A percentile compares a stretch with the other conserved stretches of the same genome.
phyloP scores from a whole-genome alignment of 2,888 invertebrate species.

The Phlogophora meticulosa region DNA sequence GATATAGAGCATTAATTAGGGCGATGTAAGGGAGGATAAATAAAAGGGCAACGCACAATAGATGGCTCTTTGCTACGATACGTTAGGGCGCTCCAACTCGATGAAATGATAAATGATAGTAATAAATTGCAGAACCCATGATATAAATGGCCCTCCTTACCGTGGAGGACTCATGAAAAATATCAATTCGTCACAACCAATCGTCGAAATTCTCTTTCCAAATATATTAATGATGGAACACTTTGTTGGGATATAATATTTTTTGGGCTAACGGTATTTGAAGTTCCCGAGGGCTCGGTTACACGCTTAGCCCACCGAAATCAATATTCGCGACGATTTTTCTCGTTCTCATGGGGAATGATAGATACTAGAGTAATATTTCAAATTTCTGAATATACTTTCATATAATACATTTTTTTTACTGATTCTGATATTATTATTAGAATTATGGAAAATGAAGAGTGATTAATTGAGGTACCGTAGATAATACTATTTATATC shows the following conservation, averaged over 20 bases:
- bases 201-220: slow-evolving; percentile 70
- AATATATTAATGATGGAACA: slow-evolving; percentile 78
- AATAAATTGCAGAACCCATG: slow-evolving; percentile 84
- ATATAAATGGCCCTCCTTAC: slow-evolving; percentile 83
- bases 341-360: slow-evolving; percentile 46
- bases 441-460: background rate
- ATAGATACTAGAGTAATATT: slow-evolving; percentile 34
- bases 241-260: slow-evolving; percentile 69
- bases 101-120: slow-evolving; percentile 85
- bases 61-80: slow-evolving; percentile 61
- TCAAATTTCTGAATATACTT: background rate
- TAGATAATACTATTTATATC: too few relatives aligned
- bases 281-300: slow-evolving; percentile 65
- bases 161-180: slow-evolving; percentile 83
- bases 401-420: background rate
- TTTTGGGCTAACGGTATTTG: slow-evolving; percentile 72
- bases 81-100: slow-evolving; percentile 74
- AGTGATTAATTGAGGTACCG: background rate
- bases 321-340: slow-evolving; percentile 66
- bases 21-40: slow-evolving; percentile 51
- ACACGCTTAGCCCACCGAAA: slow-evolving; percentile 57
- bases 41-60: slow-evolving; percentile 66
- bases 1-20: slow-evolving; percentile 57
- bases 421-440: background rate
- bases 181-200: slow-evolving; percentile 84